A percentile compares a stretch with the other conserved stretches of the same genome.
These are phyloP conservation scores for Pristionchus fissidentatus DNA, from an alignment of 2,888 invertebrate species.

Conservation along the genomic window DNA sequence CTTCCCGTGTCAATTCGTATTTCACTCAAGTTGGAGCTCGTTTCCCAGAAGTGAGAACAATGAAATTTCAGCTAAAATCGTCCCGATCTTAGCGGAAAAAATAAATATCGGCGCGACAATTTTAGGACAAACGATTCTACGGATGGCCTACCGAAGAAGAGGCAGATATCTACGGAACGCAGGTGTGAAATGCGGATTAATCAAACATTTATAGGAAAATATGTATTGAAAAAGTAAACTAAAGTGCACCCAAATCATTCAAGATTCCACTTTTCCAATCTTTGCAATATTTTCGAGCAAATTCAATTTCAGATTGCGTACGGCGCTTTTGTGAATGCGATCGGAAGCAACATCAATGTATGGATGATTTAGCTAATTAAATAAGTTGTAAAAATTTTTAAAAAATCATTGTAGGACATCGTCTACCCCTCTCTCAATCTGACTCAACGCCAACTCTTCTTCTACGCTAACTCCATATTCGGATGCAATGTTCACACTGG, in stretches of 20 bases:
- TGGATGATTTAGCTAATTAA: no score
- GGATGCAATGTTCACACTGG: neutral
- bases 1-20: neutral
- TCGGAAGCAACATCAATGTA: neutral
- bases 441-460: neutral
- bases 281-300: neutral
- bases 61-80: neutral
- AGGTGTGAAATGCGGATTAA: neutral
- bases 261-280: neutral
- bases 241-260: neutral
- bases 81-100: neutral
- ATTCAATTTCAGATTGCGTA: neutral
- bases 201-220: neutral
- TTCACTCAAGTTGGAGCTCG: neutral
- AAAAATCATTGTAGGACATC: neutral
- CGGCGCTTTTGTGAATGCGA: neutral
- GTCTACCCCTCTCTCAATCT: neutral
- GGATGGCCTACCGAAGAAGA: neutral
- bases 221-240: neutral
- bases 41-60: neutral
- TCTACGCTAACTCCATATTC: slow-evolving; percentile 6
- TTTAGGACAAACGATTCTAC: neutral
- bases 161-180: neutral
- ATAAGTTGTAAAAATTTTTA: no score
- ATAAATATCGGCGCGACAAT: no score